Conservation (phyloP, 2,797 vertebrate genomes). For the Sparus aurata region DNA sequence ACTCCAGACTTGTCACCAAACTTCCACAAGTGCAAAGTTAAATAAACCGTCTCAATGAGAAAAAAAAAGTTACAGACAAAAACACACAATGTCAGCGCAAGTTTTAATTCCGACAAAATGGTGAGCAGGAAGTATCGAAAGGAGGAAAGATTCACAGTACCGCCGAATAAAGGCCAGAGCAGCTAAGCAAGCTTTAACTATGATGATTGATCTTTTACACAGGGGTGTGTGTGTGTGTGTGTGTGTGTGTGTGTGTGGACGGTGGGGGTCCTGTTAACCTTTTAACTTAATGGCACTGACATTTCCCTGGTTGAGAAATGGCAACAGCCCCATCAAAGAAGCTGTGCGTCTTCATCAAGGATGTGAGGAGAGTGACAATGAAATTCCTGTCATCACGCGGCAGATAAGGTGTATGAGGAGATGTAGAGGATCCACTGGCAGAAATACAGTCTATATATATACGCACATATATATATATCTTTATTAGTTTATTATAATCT, state of each 20-base stretch:
- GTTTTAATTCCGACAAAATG: background rate
- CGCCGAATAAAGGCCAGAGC: constrained; percentile 16
- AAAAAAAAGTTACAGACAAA: background rate
- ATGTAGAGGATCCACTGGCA: too few species aligned
- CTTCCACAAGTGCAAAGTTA: constrained; percentile 17
- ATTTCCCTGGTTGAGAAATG: constrained; percentile 31
- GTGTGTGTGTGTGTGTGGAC: background rate
- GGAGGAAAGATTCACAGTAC: background rate
- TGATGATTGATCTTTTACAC: constrained; percentile 2
- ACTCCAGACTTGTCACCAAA: constrained; percentile 25
- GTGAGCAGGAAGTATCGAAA: background rate
- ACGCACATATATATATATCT: too few species aligned
- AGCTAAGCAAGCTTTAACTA: background rate
- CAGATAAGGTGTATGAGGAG: background rate
- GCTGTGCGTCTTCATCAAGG: background rate
- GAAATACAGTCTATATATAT: too few species aligned
- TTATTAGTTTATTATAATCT: too few species aligned
- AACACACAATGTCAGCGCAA: background rate
- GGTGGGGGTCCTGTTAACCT: constrained; percentile 33
- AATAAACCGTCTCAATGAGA: constrained; percentile 27
- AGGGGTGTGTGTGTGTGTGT: background rate
- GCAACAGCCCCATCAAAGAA: constrained; percentile 7
- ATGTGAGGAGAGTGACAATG: background rate
- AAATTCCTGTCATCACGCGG: background rate
- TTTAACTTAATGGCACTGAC: constrained; percentile 28